Evolutionary conservation across 2,113 vertebrate species (phyloP).

Genomic region (Ploceus nigricollis): DNA sequence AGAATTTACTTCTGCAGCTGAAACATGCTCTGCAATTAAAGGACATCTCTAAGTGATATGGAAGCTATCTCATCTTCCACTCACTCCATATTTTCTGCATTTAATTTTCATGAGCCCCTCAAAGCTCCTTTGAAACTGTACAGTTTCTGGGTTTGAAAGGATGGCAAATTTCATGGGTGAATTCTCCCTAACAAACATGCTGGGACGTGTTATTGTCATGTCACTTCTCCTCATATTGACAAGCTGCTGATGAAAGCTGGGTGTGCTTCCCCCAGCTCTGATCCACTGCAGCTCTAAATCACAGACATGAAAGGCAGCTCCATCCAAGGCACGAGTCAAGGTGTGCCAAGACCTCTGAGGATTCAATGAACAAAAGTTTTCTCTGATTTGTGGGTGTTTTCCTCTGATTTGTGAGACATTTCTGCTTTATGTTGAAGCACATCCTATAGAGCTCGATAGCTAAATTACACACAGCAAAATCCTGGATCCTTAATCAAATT

Average conservation of each 20-base stretch:
- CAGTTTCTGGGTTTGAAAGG: background rate
- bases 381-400: background rate
- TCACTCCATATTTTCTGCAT: background rate
- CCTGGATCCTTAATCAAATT: background rate
- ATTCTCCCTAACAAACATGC: background rate
- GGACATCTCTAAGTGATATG: background rate
- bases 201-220: background rate
- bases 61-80: background rate
- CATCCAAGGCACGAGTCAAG: background rate
- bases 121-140: background rate
- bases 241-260: background rate
- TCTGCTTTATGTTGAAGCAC: background rate
- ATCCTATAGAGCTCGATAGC: rapidly evolving
- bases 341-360: background rate
- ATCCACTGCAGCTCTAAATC: background rate
- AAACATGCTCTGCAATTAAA: background rate
- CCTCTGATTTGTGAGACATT: background rate
- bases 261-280: background rate
- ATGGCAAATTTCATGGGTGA: background rate
- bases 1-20: background rate
- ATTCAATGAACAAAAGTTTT: background rate
- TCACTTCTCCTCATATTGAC: background rate
- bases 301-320: background rate
- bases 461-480: background rate
- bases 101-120: background rate